Conservation (phyloP, 2,888 invertebrate genomes). For the Flexamia atlantica region DNA sequence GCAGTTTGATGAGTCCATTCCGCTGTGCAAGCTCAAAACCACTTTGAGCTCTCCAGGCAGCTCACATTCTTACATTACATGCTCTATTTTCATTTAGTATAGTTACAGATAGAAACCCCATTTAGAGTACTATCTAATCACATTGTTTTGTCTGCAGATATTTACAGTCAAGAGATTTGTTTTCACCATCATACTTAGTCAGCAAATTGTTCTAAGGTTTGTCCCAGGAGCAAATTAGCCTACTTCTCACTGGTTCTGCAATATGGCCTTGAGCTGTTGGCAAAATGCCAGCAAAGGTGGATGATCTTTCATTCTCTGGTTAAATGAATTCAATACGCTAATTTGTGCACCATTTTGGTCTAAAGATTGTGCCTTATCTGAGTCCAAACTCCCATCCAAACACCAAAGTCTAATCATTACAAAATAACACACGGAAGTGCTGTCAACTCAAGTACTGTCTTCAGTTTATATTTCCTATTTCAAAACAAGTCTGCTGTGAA, state of each 20-base stretch:
- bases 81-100: too few species aligned
- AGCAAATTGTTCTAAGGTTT: not conserved
- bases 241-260: slow-evolving; percentile 3
- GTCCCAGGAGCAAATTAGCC: slow-evolving; percentile 2
- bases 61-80: too few species aligned
- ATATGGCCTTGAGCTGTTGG: slow-evolving; percentile 6
- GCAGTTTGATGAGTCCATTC: too few species aligned
- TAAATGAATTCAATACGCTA: slow-evolving; percentile 38
- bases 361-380: slow-evolving; percentile 30
- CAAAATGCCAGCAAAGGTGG: slow-evolving; percentile 33
- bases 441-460: not conserved
- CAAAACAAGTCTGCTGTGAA: slow-evolving; percentile 11
- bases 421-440: slow-evolving; percentile 44
- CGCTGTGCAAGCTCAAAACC: too few species aligned
- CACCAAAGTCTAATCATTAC: slow-evolving; percentile 50
- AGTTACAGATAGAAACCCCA: too few species aligned
- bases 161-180: not conserved
- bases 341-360: slow-evolving; percentile 36
- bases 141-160: not conserved
- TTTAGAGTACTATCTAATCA: not conserved
- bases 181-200: not conserved
- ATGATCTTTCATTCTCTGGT: not conserved
- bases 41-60: too few species aligned
- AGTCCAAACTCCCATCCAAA: slow-evolving; percentile 49
- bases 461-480: not conserved